Conservation (phyloP, 2,113 vertebrate genomes). For the Anseranas semipalmata region DNA sequence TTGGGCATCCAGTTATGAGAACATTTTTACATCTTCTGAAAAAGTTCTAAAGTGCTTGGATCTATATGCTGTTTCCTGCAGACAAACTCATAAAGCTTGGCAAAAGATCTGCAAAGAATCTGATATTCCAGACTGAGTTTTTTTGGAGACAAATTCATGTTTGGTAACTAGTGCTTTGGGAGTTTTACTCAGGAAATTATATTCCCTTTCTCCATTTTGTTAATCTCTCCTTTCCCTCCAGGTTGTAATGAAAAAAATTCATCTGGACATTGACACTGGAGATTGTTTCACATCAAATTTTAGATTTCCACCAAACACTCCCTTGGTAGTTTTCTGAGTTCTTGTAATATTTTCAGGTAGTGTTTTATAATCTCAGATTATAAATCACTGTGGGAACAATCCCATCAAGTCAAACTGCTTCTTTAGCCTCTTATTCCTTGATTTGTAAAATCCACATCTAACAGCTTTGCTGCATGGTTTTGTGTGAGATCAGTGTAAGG, state of each 20-base stretch:
- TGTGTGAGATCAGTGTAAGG: neutral
- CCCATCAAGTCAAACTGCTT: neutral
- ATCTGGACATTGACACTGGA: neutral
- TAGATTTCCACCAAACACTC: neutral
- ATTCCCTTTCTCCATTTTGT: slow-evolving; percentile 12
- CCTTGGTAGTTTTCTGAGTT: neutral
- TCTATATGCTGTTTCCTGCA: slow-evolving; percentile 19
- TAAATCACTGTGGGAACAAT: neutral
- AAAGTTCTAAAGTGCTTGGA: slow-evolving; percentile 26
- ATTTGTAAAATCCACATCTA: neutral
- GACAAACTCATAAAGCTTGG: slow-evolving; percentile 9
- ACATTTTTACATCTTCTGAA: slow-evolving; percentile 38
- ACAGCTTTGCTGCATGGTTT: neutral
- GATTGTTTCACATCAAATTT: neutral
- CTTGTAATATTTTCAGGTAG: neutral
- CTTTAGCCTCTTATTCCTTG: neutral
- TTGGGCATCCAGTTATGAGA: slow-evolving; percentile 5
- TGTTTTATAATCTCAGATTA: slow-evolving; percentile 1
- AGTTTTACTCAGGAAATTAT: slow-evolving; percentile 40
- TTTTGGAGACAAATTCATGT: neutral
- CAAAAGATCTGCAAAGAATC: slow-evolving; percentile 13
- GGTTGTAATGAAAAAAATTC: neutral
- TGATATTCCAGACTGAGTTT: slow-evolving; percentile 17
- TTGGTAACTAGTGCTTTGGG: neutral
- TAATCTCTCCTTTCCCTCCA: neutral